Percentiles rank a stretch among this genome's conserved stretches.
These are phyloP conservation scores for Allochrocebus solatus DNA, from an alignment of 2,797 vertebrate genomes.

Conservation along the genomic window DNA sequence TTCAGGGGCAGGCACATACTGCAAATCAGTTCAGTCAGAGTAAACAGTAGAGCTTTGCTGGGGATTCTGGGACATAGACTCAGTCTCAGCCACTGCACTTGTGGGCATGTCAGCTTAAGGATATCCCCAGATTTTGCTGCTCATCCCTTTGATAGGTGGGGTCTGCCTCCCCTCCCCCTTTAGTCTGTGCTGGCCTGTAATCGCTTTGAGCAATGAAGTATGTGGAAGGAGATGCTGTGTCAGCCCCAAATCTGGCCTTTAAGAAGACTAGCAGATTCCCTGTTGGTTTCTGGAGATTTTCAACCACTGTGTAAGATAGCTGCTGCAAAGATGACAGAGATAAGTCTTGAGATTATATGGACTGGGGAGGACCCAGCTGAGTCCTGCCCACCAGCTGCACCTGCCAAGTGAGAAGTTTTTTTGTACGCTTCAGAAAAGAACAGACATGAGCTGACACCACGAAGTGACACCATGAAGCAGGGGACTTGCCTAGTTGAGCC, in stretches of 20 bases:
- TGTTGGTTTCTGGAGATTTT: no score
- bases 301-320: no score
- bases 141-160: not conserved
- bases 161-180: not conserved
- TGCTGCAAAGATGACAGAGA: not conserved
- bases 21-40: not conserved
- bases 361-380: not conserved
- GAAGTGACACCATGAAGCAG: not conserved
- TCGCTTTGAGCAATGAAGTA: not conserved
- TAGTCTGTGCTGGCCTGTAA: not conserved
- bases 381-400: not conserved
- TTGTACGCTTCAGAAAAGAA: not conserved
- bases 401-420: not conserved
- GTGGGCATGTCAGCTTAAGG: not conserved
- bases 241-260: not conserved
- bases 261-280: no score
- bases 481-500: not conserved
- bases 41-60: not conserved
- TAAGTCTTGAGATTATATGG: not conserved
- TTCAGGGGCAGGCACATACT: not conserved
- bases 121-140: not conserved
- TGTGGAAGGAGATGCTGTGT: not conserved
- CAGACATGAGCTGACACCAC: not conserved
- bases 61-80: not conserved
- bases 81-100: not conserved